A percentile compares a stretch with the other conserved stretches of the same genome.
Evolutionary conservation across 1,140 invertebrate species (phyloP).

Genomic region (Zophobas atratus): DNA sequence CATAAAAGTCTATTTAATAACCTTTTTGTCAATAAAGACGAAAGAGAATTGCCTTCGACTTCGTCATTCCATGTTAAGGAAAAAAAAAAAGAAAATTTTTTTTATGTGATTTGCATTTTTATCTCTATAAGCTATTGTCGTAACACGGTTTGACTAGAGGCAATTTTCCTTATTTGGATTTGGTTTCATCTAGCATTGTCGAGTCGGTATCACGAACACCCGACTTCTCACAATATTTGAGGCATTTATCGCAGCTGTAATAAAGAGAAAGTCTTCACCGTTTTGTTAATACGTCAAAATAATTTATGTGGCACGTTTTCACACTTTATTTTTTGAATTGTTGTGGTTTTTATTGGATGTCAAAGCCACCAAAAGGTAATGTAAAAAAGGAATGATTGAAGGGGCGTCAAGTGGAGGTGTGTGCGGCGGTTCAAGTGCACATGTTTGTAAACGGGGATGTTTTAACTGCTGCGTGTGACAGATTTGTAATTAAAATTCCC

Average conservation of each 20-base stretch:
- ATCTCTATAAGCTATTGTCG: conserved; percentile 24
- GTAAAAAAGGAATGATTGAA: conserved; percentile 20
- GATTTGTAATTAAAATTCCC: conserved; percentile 60
- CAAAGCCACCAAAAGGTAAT: conserved; percentile 9
- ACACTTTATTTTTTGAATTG: background rate
- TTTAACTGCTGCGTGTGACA: conserved; percentile 66
- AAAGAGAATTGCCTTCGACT: conserved; percentile 27
- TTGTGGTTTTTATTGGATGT: background rate
- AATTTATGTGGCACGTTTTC: conserved; percentile 16
- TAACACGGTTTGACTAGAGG: conserved; percentile 22
- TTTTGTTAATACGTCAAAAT: conserved; percentile 30
- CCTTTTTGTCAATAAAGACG: conserved; percentile 26
- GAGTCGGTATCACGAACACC: conserved; percentile 10
- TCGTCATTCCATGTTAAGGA: background rate
- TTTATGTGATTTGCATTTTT: conserved; percentile 38
- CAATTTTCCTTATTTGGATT: conserved; percentile 35
- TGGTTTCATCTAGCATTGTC: conserved; percentile 19
- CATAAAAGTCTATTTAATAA: conserved; percentile 16
- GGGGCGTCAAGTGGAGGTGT: conserved; percentile 5
- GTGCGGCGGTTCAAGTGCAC: conserved; percentile 18
- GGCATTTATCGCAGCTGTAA: conserved; percentile 20
- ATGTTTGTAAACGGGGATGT: conserved; percentile 43
- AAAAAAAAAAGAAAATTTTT: conserved; percentile 10
- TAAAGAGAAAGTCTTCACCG: conserved; percentile 35
- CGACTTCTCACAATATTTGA: conserved; percentile 30